Percentiles rank a stretch among this genome's conserved stretches.
Conservation (phyloP, 2,888 invertebrate species). For the Philereme transversata region DNA sequence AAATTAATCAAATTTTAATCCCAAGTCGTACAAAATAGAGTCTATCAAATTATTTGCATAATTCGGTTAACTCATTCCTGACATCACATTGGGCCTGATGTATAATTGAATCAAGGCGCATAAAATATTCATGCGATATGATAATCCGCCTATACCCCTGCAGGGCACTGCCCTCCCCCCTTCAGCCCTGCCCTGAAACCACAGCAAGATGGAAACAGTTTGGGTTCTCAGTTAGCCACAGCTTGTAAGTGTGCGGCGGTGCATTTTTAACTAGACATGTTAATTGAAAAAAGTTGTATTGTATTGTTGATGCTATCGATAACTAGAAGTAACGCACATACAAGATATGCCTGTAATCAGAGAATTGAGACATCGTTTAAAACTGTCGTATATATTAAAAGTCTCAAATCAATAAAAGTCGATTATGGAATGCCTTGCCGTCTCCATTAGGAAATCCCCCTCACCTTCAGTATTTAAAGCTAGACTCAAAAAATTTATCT, state of each 20-base stretch:
- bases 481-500: too few species aligned
- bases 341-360: too few species aligned
- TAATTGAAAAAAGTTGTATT: too few species aligned
- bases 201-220: conserved; percentile 12
- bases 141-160: conserved; percentile 64
- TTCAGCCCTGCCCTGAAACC: conserved; percentile 3
- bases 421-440: too few species aligned
- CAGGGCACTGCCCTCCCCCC: conserved; percentile 1
- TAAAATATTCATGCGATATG: conserved; percentile 82
- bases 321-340: too few species aligned
- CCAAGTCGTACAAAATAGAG: conserved; percentile 29
- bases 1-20: conserved; percentile 15
- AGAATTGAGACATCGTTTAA: too few species aligned
- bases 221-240: not conserved
- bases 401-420: too few species aligned
- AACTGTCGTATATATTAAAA: too few species aligned
- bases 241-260: not conserved
- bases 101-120: conserved; percentile 78
- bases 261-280: too few species aligned
- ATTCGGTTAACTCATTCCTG: conserved; percentile 49
- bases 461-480: too few species aligned
- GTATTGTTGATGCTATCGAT: too few species aligned
- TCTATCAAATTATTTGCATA: conserved; percentile 45
- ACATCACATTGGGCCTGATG: conserved; percentile 48
- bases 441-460: too few species aligned